Base-by-base conservation (phyloP, 2,113 vertebrate genomes). In the Mus pahari region DNA sequence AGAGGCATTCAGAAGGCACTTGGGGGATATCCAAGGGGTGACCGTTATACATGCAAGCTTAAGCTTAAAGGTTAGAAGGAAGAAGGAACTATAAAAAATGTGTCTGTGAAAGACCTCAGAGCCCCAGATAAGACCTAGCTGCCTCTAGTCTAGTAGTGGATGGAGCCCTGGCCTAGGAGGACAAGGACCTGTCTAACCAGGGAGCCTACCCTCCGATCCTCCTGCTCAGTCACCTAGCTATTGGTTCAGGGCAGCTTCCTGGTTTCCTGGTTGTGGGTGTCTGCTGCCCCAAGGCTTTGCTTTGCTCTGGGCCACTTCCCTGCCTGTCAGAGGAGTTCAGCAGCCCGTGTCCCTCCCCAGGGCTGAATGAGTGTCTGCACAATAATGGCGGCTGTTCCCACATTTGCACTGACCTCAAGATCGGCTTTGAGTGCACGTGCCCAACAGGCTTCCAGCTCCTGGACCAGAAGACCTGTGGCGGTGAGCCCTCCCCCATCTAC, bases 311-410 rank as follows among this genome's bases (percentile, higher is more conserved):
- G 70, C 42, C 24, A 88, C 17, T 10, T 39, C n/a, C 55, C 42
- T 74, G 22, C 60, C 81, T 48, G 70, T 74, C 53, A 66, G 42
- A 48, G 53, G 36, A 89, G 90, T 83, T 97, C 90, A 97, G 89
- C 79, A 86, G 90, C 50, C 92, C n/a, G 58, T 6, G 53, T 42
- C 97, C 95, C 96, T 95, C 96, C 96, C 70, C 97, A 99, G 99
- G 98, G 86, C 95, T 98, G 68, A 99, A 99, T 0, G 99, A 99
- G 79, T 99, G 99, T 92, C 97, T 98, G 0, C 98, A 98, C 94
- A 99, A 99, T 98, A 99, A 99, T 53, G 99, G 99, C 0, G 99
- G 99, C 95, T 99, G 99, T 97, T 99, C 99, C 39, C 99, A 99
- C 98, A 99, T 99, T 98, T 99, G 99, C 99, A 99, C 98, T 45